Base-by-base conservation (phyloP, 1,140 invertebrate genomes). In the Heliconius hermathena region DNA sequence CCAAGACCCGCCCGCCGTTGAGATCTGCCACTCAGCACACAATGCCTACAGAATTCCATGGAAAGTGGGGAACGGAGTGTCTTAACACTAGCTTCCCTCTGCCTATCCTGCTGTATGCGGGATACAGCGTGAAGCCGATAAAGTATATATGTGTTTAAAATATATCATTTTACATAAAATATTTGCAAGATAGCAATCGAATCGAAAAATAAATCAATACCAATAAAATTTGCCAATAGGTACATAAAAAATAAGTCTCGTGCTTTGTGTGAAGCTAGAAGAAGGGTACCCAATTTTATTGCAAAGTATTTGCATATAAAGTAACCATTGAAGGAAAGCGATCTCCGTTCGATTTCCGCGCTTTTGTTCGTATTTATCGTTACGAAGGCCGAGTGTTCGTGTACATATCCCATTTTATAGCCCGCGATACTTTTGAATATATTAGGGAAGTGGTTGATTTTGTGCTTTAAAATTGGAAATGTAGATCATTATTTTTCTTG, bases 321-420 rank as follows among this genome's bases (percentile, higher is more conserved):
- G 93, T 94, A 94, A 94, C 91, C 92, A 93, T 94, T 91, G 91
- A 94, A 94, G 92, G 89, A 94, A 94, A 94, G 89, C 91, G 93
- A 94, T 94, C 92, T 92, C 85, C 86, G 89, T 88, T 92, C 86
- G 86, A 83, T 86, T 72, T 89, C 79, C 80, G 78, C 87, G 87
- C 84, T 88, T 90, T 91, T 76, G 93, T 94, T 93, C 87, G 89
- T 92, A 94, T 94, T 94, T 90, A 93, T 93, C 93, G 93, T 93
- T 90, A 82, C 84, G 88, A 91, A 90, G 89, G 88, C 88, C 89
- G 87, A 82, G 83, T 79, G 79, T 83, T 84, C 76, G 85, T 84
- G 84, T 84, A 90, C 13, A 46, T 85, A 88, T 89, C 87, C 80
- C 81, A 81, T 90, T 93, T 93, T 94, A 93, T 91, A 88, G 84